Percentiles rank a stretch among this genome's conserved stretches.
These are phyloP conservation scores for Melanotaenia duboulayi DNA, from an alignment of 2,113 vertebrate genomes.

Conservation along the genomic window DNA sequence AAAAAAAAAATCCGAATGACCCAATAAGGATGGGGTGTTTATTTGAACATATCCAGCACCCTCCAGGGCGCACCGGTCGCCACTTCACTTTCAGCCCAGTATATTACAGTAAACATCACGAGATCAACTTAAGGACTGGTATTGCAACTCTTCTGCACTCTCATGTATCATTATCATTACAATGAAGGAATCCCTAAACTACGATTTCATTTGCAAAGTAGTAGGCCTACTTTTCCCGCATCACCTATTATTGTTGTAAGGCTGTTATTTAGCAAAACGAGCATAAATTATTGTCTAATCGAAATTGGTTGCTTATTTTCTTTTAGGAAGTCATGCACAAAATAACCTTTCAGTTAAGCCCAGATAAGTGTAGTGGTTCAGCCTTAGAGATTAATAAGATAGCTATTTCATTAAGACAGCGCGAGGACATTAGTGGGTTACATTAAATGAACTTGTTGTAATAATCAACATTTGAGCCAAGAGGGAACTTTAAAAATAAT, in stretches of 20 bases:
- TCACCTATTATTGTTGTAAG: neutral
- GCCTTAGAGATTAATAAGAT: slow-evolving; percentile 11
- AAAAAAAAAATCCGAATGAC: slow-evolving; percentile 6
- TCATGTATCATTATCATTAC: slow-evolving; percentile 32
- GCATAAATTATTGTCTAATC: neutral
- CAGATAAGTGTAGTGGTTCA: slow-evolving; percentile 6
- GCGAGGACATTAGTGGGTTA: neutral
- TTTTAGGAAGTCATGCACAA: slow-evolving; percentile 12
- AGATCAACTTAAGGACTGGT: slow-evolving; percentile 17
- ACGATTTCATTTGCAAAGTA: slow-evolving; percentile 12
- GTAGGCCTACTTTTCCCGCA: slow-evolving; percentile 11
- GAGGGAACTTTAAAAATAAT: neutral
- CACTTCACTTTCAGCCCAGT: slow-evolving; percentile 9
- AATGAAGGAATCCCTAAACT: slow-evolving; percentile 2
- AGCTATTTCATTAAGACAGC: slow-evolving; percentile 1
- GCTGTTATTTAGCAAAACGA: neutral
- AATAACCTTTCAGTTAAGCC: slow-evolving; percentile 10
- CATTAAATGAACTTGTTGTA: neutral
- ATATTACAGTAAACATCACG: slow-evolving; percentile 13
- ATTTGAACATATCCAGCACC: slow-evolving; percentile 49
- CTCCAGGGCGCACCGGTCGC: too few species aligned
- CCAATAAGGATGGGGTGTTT: neutral
- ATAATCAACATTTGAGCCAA: neutral
- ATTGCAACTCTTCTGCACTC: slow-evolving; percentile 23
- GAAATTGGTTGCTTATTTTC: slow-evolving; percentile 2